Evolutionary conservation across 2,113 vertebrate species (phyloP).

Genomic region (Ptyas mucosa): DNA sequence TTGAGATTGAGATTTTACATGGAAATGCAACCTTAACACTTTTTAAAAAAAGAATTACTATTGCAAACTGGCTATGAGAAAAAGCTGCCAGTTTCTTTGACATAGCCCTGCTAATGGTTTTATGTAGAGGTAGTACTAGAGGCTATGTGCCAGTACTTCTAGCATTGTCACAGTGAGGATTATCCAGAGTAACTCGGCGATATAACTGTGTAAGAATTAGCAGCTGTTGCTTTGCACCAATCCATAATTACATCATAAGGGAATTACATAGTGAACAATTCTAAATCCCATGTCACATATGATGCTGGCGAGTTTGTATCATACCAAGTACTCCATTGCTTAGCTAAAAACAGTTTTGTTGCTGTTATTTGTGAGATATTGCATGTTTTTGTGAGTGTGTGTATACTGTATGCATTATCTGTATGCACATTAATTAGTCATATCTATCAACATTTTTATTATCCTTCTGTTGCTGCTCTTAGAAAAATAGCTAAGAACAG

Average conservation of each 20-base stretch:
- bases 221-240: neutral
- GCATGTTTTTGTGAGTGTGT: slow-evolving; percentile 33
- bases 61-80: slow-evolving; percentile 5
- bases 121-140: neutral
- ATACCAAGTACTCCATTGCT: slow-evolving; percentile 31
- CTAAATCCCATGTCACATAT: slow-evolving; percentile 39
- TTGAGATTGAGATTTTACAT: neutral
- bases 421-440: slow-evolving; percentile 45
- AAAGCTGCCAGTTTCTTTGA: neutral
- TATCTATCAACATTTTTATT: slow-evolving; percentile 60
- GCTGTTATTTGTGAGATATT: neutral
- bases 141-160: slow-evolving; percentile 33
- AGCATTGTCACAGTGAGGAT: slow-evolving; percentile 19
- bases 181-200: neutral
- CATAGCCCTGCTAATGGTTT: slow-evolving; percentile 6
- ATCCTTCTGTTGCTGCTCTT: slow-evolving; percentile 50
- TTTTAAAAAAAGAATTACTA: neutral
- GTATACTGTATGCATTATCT: slow-evolving; percentile 22
- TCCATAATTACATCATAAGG: slow-evolving; percentile 27
- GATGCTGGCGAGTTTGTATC: slow-evolving; percentile 23
- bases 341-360: slow-evolving; percentile 17
- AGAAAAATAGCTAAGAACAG: slow-evolving; percentile 52
- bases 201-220: slow-evolving; percentile 24
- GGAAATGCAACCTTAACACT: neutral
- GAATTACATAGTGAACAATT: slow-evolving; percentile 42